Evolutionary conservation across 2,113 vertebrate species (phyloP), one percentile per base, ranked within the genome.

Genomic region (Trichomycterus rosablanca): DNA sequence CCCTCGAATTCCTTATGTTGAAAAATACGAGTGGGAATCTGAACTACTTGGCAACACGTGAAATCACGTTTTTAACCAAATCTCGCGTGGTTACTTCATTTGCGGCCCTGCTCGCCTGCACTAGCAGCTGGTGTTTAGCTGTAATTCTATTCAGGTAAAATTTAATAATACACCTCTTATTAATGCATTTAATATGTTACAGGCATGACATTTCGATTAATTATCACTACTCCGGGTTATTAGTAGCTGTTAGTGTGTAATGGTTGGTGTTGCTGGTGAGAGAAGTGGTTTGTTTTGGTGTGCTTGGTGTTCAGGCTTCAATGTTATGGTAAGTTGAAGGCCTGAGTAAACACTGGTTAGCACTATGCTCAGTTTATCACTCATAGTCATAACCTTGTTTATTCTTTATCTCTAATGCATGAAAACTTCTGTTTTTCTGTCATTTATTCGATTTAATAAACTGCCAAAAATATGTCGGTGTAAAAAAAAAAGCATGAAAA

Each of bases 311-410:
- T 11, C 12, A 65, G 71, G 71, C 66, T 73, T 57, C 61, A 68
- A 49, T 73, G 71, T 65, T 73, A 53, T 73, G 55, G 58, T 73
- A 32, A 43, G 20, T 16, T 3, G 43, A 46, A 67, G 71, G 71
- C 71, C 66, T 61, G 52, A 55, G 59, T 56, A 40, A 60, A 65
- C 18, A 51, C n/a, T 35, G 37, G 12, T n/a, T n/a, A n/a, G n/a
- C n/a, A n/a, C n/a, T n/a, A n/a, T n/a, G n/a, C n/a, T n/a, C n/a
- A n/a, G n/a, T n/a, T n/a, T n/a, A n/a, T n/a, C n/a, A n/a, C n/a
- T n/a, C n/a, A n/a, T n/a, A n/a, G n/a, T n/a, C n/a, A n/a, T n/a
- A n/a, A n/a, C n/a, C n/a, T n/a, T n/a, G n/a, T n/a, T n/a, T n/a
- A n/a, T n/a, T n/a, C n/a, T n/a, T n/a, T n/a, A n/a, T n/a, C n/a